phyloP scores from a whole-genome alignment of 2,113 vertebrate genomes.

The Circaetus gallicus region DNA sequence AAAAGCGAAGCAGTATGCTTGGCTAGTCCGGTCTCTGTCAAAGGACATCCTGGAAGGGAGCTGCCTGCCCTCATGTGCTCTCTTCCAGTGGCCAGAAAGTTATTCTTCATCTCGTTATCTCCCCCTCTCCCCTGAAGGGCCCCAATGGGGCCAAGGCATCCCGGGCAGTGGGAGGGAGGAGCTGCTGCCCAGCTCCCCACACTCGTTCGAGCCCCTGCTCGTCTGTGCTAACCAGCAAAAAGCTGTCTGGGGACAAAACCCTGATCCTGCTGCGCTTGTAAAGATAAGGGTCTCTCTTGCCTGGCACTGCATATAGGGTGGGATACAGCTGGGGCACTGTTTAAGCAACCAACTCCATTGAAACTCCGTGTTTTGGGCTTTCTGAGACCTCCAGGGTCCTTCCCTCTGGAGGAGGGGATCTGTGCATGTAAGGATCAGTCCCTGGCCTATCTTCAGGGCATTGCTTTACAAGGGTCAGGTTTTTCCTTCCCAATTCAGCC shows the following conservation, averaged over 20 bases:
- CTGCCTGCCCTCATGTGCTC: accelerated
- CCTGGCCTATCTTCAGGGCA: neutral
- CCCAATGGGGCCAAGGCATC: neutral
- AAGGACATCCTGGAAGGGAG: neutral
- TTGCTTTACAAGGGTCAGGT: neutral
- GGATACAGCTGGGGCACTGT: neutral
- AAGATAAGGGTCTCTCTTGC: neutral
- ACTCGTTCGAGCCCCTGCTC: accelerated
- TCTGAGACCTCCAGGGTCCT: neutral
- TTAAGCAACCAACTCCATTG: neutral
- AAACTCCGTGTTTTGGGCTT: neutral
- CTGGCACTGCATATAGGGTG: neutral
- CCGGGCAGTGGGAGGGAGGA: accelerated
- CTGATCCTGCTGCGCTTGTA: accelerated
- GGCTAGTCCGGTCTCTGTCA: neutral
- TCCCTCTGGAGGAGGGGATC: neutral
- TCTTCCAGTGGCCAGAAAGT: neutral
- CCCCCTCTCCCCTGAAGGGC: neutral
- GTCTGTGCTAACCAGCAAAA: neutral
- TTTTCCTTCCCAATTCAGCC: neutral
- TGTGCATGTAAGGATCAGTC: neutral
- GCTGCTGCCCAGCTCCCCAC: neutral
- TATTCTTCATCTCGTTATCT: neutral
- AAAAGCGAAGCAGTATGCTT: neutral
- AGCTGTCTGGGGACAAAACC: neutral